Base-by-base conservation (phyloP, 2,888 invertebrate species). In the Gastracanthus pulcherrimus region DNA sequence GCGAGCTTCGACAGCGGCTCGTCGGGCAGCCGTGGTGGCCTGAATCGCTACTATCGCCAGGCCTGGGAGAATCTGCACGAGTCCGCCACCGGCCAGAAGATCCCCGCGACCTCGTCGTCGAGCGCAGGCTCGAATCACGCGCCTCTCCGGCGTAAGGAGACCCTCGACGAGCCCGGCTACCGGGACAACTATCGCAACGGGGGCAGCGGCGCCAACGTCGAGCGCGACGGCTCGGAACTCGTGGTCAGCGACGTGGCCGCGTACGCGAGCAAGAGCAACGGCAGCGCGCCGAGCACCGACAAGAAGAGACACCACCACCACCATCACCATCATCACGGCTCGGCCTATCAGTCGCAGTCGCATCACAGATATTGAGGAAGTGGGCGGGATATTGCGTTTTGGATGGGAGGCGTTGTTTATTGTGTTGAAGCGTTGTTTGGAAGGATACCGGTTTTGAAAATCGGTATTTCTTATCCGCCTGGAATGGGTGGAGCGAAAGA, bases 61-160 rank as follows among this genome's bases (percentile, higher is more conserved):
- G 98, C 98, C 2, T 98, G 98, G 98, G 97, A 98, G 90, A 97
- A 97, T 90, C 93, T 98, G 3, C 97, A 97, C 90, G 97, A 97
- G 90, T 95, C 96, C 4, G 94, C 96, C 3, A 78, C 64, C 13
- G 95, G 94, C 0, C 94, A 94, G 29, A 95, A 94, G 88, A 19
- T 74, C 11, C 9, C 29, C 7, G 38, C 29, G 4, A n/a, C n/a
- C n/a, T n/a, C n/a, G n/a, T 55, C 55, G 7, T 55, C 55, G 1
- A 55, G n/a, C 3, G 19, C 13, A 4, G 88, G 90, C 0, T 88
- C 90, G 0, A 92, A 92, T 89, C 95, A 94, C 86, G 93, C 92
- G 87, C 94, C 94, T 0, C 91, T 95, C 70, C 41, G 94, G 70
- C 94, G 95, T 76, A 96, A 95, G 90, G 96, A 96, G 86, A 95